Conservation (phyloP, 2,797 vertebrate genomes). For the Lagorchestes hirsutus region DNA sequence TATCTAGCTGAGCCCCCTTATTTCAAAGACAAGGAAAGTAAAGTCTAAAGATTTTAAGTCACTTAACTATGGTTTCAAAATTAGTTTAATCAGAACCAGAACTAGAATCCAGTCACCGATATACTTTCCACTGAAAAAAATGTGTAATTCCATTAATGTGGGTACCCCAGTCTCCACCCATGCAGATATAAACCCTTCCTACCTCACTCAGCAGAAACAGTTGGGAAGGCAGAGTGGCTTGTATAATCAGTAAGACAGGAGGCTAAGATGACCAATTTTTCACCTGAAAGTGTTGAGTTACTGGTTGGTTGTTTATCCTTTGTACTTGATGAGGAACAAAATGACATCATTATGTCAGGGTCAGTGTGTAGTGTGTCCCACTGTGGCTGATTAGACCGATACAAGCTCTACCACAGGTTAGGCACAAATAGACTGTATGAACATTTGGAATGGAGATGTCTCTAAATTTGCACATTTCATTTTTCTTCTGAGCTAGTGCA, state of each 20-base stretch:
- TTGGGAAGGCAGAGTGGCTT: not conserved
- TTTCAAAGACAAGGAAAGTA: conserved; percentile 28
- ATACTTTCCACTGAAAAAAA: not conserved
- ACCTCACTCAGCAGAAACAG: not conserved
- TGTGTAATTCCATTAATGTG: not conserved
- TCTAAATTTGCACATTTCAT: not conserved
- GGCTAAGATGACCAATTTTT: not conserved
- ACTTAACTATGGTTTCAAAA: not conserved
- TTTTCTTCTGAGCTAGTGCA: not conserved
- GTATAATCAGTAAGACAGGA: not conserved
- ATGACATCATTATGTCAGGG: not conserved
- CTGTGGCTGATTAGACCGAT: not conserved
- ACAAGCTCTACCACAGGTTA: not conserved
- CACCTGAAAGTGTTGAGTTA: not conserved
- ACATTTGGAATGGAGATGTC: not conserved
- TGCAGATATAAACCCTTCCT: not conserved
- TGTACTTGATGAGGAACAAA: not conserved
- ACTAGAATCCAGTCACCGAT: not conserved
- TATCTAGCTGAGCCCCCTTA: not conserved
- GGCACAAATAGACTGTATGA: not conserved
- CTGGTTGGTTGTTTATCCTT: not conserved
- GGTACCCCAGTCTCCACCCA: not conserved
- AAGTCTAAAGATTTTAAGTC: conserved; percentile 18
- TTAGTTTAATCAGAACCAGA: not conserved
- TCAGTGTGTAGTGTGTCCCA: not conserved